Percentiles rank a stretch among this genome's conserved stretches.
Conservation (phyloP, 2,888 invertebrate species). For the Eilema griseolum region DNA sequence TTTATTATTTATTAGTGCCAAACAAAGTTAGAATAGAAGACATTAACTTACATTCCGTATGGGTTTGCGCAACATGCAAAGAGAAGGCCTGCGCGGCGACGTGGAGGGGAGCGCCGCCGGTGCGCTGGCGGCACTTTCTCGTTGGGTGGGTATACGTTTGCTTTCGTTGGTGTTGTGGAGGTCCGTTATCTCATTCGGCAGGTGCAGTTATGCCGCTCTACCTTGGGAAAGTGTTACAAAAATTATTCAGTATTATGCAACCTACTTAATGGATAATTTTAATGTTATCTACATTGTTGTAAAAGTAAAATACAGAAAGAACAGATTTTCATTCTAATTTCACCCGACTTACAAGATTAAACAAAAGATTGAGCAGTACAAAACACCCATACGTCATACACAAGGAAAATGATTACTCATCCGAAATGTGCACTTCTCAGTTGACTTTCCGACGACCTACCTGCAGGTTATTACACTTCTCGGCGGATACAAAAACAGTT, state of each 20-base stretch:
- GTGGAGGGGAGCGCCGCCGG: slow-evolving; percentile 58
- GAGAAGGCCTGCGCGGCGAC: slow-evolving; percentile 68
- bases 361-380: slow-evolving; percentile 50
- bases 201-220: slow-evolving; percentile 74
- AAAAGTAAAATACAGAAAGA: slow-evolving; percentile 6
- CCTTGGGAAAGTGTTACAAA: slow-evolving; percentile 82
- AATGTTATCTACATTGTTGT: slow-evolving; percentile 22
- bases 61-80: slow-evolving; percentile 81
- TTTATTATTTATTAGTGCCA: slow-evolving; percentile 27
- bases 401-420: slow-evolving; percentile 70
- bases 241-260: slow-evolving; percentile 76
- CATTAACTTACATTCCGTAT: slow-evolving; percentile 69
- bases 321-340: not conserved
- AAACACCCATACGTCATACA: slow-evolving; percentile 52
- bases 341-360: slow-evolving; percentile 29
- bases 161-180: slow-evolving; percentile 80
- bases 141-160: slow-evolving; percentile 78
- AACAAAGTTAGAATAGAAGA: slow-evolving; percentile 57
- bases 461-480: slow-evolving; percentile 79
- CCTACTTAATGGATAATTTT: slow-evolving; percentile 42
- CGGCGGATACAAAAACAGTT: slow-evolving; percentile 73
- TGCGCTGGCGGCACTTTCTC: slow-evolving; percentile 76
- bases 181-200: slow-evolving; percentile 85
- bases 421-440: slow-evolving; percentile 64
- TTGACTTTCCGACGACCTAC: slow-evolving; percentile 82